phyloP scores from a whole-genome alignment of 1,140 invertebrate species.

The Zaprionus davidi region DNA sequence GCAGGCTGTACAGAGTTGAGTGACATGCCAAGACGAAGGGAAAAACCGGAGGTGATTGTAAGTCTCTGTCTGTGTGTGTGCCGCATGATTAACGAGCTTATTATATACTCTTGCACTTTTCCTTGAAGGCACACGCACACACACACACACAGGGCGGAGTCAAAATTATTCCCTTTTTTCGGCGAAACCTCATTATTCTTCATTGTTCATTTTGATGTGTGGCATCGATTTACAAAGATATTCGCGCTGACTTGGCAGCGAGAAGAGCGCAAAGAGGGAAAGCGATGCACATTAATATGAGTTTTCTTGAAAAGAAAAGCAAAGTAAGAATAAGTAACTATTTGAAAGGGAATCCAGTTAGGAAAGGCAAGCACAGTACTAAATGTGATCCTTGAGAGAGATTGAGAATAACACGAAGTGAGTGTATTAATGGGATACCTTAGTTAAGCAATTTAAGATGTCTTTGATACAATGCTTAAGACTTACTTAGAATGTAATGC shows the following conservation, averaged over 20 bases:
- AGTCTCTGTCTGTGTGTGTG: conserved; percentile 31
- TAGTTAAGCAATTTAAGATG: too few species aligned
- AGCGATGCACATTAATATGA: background rate
- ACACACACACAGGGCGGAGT: conserved; percentile 24
- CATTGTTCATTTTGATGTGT: conserved; percentile 62
- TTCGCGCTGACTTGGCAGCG: background rate
- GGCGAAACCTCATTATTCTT: conserved; percentile 64
- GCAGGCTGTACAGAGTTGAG: background rate
- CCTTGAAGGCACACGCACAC: conserved; percentile 20
- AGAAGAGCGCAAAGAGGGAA: background rate
- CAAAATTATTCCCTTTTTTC: conserved; percentile 42
- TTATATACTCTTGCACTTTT: conserved; percentile 65
- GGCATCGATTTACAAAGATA: conserved; percentile 47
- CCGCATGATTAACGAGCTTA: conserved; percentile 72
- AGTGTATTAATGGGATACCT: too few species aligned
- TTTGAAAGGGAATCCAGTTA: background rate
- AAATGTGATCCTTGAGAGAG: background rate
- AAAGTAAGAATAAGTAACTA: background rate
- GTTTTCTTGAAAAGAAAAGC: background rate
- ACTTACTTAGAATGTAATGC: too few species aligned
- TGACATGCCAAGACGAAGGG: conserved; percentile 27
- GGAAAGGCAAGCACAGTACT: background rate
- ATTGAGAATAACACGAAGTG: background rate
- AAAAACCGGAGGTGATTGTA: conserved; percentile 38
- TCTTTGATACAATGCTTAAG: too few species aligned